These are phyloP conservation scores for Erynnis tages DNA, from an alignment of 2,888 invertebrate species.

Conservation along the genomic window DNA sequence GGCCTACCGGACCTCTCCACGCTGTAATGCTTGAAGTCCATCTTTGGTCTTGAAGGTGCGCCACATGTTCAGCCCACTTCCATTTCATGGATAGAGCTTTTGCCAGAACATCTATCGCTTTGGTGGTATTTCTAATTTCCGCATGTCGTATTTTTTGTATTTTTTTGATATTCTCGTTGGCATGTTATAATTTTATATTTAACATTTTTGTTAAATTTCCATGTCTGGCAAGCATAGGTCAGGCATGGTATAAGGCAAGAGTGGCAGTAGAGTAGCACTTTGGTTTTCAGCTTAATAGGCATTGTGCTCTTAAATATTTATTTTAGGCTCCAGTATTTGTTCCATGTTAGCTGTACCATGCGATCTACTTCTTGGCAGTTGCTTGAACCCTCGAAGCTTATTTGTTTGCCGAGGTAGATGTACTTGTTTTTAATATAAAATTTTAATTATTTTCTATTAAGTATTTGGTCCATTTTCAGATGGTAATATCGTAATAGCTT, in stretches of 20 bases:
- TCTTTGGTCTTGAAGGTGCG: slow-evolving; percentile 17
- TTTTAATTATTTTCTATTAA: too few relatives aligned
- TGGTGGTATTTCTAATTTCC: slow-evolving; percentile 7
- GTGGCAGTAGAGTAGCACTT: slow-evolving; percentile 13
- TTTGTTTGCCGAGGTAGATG: background rate
- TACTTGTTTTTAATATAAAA: background rate
- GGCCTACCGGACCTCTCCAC: slow-evolving; percentile 24
- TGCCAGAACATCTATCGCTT: slow-evolving; percentile 20
- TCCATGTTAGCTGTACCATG: background rate
- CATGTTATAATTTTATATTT: background rate
- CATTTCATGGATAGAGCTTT: slow-evolving; percentile 19
- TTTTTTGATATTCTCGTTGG: slow-evolving; percentile 1
- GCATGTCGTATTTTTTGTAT: slow-evolving; percentile 21
- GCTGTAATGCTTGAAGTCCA: slow-evolving; percentile 22
- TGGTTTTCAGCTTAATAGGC: slow-evolving; percentile 15
- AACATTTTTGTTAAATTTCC: background rate
- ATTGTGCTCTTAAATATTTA: slow-evolving; percentile 18
- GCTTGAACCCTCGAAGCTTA: background rate
- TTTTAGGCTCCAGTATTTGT: background rate
- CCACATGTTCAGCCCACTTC: slow-evolving; percentile 26
- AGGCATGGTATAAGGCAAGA: slow-evolving; percentile 21
- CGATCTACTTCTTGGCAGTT: background rate
- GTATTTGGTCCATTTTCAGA: too few relatives aligned
- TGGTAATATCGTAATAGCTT: too few relatives aligned
- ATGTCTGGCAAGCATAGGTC: slow-evolving; percentile 17